Conservation (phyloP, 2,888 invertebrate genomes). For the Trissonchulus latispiculum region DNA sequence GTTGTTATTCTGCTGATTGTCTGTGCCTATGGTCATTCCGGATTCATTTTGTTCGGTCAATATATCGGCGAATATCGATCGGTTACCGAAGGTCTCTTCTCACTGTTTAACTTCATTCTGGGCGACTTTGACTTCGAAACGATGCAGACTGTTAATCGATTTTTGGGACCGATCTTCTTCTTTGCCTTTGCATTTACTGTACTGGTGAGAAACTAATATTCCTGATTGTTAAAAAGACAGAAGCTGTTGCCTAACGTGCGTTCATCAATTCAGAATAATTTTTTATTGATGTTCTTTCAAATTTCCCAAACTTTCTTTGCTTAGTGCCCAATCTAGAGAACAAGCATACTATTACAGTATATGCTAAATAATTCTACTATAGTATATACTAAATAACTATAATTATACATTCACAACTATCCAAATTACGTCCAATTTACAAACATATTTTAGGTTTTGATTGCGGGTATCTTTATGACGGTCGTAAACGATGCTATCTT, state of each 20-base stretch:
- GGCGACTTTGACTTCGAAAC: conserved; percentile 12
- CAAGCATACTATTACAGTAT: too few species aligned
- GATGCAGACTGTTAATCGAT: conserved; percentile 26
- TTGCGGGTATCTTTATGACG: conserved; percentile 45
- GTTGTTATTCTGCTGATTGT: conserved; percentile 3
- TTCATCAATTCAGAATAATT: too few species aligned
- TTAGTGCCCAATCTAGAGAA: too few species aligned
- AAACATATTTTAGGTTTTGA: conserved; percentile 35
- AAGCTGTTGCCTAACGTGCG: too few species aligned
- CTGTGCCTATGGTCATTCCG: conserved; percentile 12
- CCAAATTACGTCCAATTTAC: too few species aligned
- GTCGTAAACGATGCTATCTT: conserved; percentile 45
- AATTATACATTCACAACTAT: too few species aligned
- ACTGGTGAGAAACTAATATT: too few species aligned
- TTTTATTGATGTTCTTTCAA: too few species aligned
- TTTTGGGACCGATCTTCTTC: conserved; percentile 34
- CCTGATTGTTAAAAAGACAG: too few species aligned
- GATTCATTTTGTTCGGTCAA: conserved; percentile 15
- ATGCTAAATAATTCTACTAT: too few species aligned
- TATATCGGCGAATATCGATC: conserved; percentile 9
- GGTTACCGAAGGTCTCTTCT: background rate
- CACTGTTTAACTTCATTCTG: conserved; percentile 14
- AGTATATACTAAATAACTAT: too few species aligned
- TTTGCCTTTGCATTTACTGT: conserved; percentile 12
- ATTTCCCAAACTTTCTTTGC: too few species aligned